Base-by-base conservation (phyloP, 2,797 vertebrate species). In the Pteropus rufus region DNA sequence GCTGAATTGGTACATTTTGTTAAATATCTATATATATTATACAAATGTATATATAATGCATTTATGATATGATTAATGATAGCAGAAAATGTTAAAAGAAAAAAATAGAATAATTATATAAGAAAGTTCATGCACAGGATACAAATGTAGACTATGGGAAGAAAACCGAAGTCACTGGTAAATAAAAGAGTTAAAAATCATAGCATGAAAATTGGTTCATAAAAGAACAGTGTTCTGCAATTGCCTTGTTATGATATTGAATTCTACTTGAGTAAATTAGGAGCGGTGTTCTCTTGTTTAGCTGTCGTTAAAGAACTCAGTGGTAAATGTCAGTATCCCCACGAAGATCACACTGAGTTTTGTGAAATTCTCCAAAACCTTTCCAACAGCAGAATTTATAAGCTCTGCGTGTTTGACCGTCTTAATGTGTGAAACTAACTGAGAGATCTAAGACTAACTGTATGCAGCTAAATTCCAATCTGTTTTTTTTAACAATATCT, bases 181-280 rank as follows among this genome's bases (percentile, higher is more conserved):
- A 95, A 96, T 76, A 88, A 18, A 83, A 97, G 73, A 94, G 54
- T 97, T 95, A 96, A 94, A 97, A 54, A 67, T 46, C 93, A 91
- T 19, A 81, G 83, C 96, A 60, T 19, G 15, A 39, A 97, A 97
- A 89, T 23, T 69, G 80, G 79, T 95, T 94, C 76, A 44, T 75
- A 49, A 97, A 97, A 97, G 69, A 52, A 60, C 64, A 49, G 18
- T 52, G 58, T 96, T 94, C 80, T 62, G 76, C 91, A 90, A 26
- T 96, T 95, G 85, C 26, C 79, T 97, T 93, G 80, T 96, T 94
- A 95, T 65, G 89, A 92, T 96, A 89, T 54, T 72, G 93, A 96
- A 94, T 94, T 97, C 96, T 84, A 88, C 95, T 60, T 94, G 88
- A 96, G 85, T 79, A 96, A 98, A 96, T 97, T 95, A 97, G 97